Evolutionary conservation across 2,113 vertebrate genomes (phyloP).

Genomic region (Columbina picui): DNA sequence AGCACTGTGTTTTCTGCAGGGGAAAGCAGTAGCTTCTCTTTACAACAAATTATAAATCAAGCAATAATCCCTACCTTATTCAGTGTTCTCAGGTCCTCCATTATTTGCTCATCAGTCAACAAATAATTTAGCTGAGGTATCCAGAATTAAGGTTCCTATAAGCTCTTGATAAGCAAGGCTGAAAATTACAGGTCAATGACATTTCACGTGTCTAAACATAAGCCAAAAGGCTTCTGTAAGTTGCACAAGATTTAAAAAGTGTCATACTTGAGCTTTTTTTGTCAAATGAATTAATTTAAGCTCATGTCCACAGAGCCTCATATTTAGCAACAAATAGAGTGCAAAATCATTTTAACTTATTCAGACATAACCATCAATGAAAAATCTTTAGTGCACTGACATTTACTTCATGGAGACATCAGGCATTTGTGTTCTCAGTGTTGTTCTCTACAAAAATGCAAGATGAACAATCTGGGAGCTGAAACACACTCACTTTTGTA

Average conservation of each 20-base stretch:
- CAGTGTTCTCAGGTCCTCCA: conserved; percentile 94
- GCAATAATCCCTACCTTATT: conserved; percentile 86
- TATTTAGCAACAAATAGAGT: not conserved
- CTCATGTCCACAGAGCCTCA: not conserved
- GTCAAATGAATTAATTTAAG: not conserved
- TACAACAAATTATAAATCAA: not conserved
- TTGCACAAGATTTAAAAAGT: not conserved
- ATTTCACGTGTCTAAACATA: not conserved
- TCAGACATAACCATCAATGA: not conserved
- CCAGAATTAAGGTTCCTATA: conserved; percentile 81
- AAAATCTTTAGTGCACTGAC: not conserved
- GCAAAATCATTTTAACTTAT: not conserved
- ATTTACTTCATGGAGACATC: not conserved
- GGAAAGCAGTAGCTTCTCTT: not conserved
- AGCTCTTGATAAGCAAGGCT: not conserved
- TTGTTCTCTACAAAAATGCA: too few relatives aligned
- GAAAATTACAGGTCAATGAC: not conserved
- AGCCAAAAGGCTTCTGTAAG: not conserved
- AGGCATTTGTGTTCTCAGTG: not conserved
- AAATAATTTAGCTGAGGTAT: conserved; percentile 97
- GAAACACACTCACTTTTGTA: not conserved
- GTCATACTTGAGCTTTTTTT: not conserved
- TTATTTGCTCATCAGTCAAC: conserved; percentile 96
- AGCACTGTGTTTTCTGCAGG: not conserved
- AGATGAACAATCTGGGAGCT: not conserved